Evolutionary conservation across 2,888 invertebrate species (phyloP).

Genomic region (Eudasyphora cyanicolor): DNA sequence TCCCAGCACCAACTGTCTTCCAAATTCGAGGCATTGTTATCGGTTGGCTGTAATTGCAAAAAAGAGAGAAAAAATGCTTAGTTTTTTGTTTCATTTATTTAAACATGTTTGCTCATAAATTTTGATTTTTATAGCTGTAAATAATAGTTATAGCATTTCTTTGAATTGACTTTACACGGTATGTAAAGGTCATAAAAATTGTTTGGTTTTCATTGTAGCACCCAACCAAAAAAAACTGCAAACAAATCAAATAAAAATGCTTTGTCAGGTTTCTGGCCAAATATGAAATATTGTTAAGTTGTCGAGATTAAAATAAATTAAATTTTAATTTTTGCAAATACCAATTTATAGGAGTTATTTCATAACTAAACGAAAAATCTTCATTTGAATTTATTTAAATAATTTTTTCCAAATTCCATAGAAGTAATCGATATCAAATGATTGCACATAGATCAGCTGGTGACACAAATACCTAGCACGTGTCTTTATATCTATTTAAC

Average conservation of each 20-base stretch:
- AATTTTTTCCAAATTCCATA: too few species aligned
- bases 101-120: slow-evolving; percentile 62
- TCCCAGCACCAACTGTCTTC: slow-evolving; percentile 80
- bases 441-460: too few species aligned
- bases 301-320: too few species aligned
- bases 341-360: too few species aligned
- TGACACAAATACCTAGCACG: too few species aligned
- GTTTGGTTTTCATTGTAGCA: slow-evolving; percentile 35
- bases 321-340: too few species aligned
- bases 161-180: slow-evolving; percentile 36
- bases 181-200: slow-evolving; percentile 56
- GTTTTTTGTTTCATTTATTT: slow-evolving; percentile 1
- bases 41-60: slow-evolving; percentile 68
- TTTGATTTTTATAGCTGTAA: slow-evolving; percentile 37
- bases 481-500: too few species aligned
- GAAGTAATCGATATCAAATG: too few species aligned
- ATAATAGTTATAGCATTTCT: slow-evolving; percentile 39
- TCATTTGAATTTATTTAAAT: too few species aligned
- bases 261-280: slow-evolving; percentile 40
- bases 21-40: slow-evolving; percentile 70
- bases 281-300: slow-evolving; percentile 42
- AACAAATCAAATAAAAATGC: slow-evolving; percentile 54
- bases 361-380: too few species aligned
- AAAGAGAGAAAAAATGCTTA: not conserved
- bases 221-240: slow-evolving; percentile 6